Percentiles rank a stretch among this genome's conserved stretches.
phyloP scores from a whole-genome alignment of 1,140 invertebrate species.

The Zaprionus gabonicus region DNA sequence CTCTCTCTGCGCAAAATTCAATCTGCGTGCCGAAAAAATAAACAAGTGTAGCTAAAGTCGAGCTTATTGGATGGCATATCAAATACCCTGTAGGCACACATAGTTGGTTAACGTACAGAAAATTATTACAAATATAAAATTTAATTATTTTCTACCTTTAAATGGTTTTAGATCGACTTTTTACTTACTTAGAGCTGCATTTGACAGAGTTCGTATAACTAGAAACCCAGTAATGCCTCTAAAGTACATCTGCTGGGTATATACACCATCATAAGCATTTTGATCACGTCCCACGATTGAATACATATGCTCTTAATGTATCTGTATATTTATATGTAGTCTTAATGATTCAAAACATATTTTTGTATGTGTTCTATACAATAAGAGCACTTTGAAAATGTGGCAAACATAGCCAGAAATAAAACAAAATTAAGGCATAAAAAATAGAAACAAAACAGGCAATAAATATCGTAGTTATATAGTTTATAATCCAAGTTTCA shows the following conservation, averaged over 20 bases:
- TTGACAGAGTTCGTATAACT: too few relatives aligned
- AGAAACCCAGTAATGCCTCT: too few relatives aligned
- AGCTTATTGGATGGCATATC: background rate
- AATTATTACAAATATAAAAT: too few relatives aligned
- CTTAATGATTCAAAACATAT: background rate
- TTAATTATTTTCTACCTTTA: too few relatives aligned
- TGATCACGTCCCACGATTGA: slow-evolving; percentile 28
- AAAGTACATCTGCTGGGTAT: background rate
- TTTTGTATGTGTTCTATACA: slow-evolving; percentile 37
- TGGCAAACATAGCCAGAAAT: slow-evolving; percentile 37
- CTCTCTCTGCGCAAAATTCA: slow-evolving; percentile 20
- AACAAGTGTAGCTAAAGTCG: slow-evolving; percentile 12
- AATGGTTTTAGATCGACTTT: too few relatives aligned
- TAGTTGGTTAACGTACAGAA: too few relatives aligned
- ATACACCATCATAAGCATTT: slow-evolving; percentile 34
- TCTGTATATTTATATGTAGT: slow-evolving; percentile 6
- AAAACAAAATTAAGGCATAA: slow-evolving; percentile 64
- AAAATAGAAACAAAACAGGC: background rate
- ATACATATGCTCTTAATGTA: background rate
- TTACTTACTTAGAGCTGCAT: too few relatives aligned
- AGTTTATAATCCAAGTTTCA: background rate
- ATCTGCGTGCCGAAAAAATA: slow-evolving; percentile 15
- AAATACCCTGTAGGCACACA: background rate
- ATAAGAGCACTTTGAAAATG: slow-evolving; percentile 69
- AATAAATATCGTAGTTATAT: background rate